Percentiles rank a stretch among this genome's conserved stretches.
These are phyloP conservation scores for Hafferia zeledoni DNA, from an alignment of 2,797 vertebrate genomes.

Conservation along the genomic window DNA sequence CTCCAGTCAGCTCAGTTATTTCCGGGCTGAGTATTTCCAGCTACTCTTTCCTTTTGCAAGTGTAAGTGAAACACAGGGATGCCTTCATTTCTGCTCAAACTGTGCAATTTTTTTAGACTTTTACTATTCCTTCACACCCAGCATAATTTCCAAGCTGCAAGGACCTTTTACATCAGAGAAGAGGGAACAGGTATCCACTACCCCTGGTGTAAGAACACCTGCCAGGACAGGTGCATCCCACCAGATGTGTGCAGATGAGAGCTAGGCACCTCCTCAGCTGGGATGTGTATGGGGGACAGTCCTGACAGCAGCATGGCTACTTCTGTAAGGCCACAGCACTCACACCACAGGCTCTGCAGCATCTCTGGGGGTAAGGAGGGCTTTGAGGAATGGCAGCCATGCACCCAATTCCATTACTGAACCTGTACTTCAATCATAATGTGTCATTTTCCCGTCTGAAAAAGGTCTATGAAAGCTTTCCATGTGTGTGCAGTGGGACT, in stretches of 20 bases:
- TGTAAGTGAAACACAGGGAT: background rate
- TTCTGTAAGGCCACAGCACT: background rate
- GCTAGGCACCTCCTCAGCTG: background rate
- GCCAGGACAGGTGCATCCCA: background rate
- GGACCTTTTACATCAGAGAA: background rate
- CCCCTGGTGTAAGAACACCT: background rate
- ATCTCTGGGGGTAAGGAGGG: background rate
- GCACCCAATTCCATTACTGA: background rate
- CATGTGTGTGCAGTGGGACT: fast-evolving
- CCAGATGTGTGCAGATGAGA: background rate
- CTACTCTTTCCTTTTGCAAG: background rate
- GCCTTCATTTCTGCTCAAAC: background rate
- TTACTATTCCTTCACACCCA: background rate
- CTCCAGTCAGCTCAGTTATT: background rate
- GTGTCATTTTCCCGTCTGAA: background rate
- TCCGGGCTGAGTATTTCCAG: background rate
- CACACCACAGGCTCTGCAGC: background rate
- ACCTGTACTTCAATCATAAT: fast-evolving
- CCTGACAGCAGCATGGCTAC: background rate
- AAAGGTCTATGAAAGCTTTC: background rate
- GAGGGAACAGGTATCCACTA: background rate
- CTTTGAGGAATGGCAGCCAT: background rate
- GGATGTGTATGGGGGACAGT: background rate
- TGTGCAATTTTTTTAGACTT: background rate
- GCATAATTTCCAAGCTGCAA: background rate